Evolutionary conservation across 2,113 vertebrate genomes (phyloP).

Genomic region (Ammospiza nelsoni): DNA sequence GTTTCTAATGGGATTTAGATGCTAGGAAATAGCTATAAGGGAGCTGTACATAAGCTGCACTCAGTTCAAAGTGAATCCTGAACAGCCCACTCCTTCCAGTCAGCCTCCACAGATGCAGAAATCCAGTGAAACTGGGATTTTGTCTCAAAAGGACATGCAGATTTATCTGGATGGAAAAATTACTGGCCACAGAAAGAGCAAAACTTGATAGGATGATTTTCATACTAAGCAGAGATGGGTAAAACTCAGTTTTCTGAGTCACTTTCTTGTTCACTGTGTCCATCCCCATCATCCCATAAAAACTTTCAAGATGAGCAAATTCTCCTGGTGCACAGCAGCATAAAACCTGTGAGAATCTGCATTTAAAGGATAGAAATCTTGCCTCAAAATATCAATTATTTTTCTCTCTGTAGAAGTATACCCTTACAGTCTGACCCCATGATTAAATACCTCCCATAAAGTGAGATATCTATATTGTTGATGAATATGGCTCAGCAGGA

Average conservation of each 20-base stretch:
- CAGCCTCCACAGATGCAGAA: not conserved
- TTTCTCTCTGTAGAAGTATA: not conserved
- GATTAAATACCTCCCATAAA: not conserved
- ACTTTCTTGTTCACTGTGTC: not conserved
- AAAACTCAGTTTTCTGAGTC: not conserved
- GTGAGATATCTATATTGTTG: not conserved
- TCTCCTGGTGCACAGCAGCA: not conserved
- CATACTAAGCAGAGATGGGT: not conserved
- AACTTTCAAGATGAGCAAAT: not conserved
- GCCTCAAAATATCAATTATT: not conserved
- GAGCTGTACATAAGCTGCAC: not conserved
- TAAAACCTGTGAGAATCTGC: not conserved
- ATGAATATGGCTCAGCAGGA: not conserved
- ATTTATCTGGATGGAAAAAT: not conserved
- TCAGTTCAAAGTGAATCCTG: not conserved
- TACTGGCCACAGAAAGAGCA: not conserved
- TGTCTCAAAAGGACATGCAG: not conserved
- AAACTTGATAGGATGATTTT: not conserved
- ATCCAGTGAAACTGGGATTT: not conserved
- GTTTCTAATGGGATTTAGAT: not conserved
- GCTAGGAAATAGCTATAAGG: not conserved
- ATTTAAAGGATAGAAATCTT: not conserved
- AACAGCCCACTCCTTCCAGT: not conserved
- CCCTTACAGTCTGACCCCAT: not conserved
- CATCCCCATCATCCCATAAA: not conserved